Percentiles rank a stretch among this genome's conserved stretches.
phyloP scores from a whole-genome alignment of 2,797 vertebrate species.

The Botia almorhae region DNA sequence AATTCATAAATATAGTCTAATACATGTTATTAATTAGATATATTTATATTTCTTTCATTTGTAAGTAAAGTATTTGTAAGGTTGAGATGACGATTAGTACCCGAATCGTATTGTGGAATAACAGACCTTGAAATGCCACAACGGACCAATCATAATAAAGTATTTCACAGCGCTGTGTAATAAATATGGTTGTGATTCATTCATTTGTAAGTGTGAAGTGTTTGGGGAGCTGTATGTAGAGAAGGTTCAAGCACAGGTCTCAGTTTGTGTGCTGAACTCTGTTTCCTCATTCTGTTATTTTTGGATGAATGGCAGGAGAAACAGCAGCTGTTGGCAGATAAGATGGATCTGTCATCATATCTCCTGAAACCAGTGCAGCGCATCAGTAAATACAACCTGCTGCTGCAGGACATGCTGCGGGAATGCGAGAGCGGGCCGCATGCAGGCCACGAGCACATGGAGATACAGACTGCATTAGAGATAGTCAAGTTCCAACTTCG shows the following conservation, averaged over 20 bases:
- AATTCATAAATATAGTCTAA: no score
- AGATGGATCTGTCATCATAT: constrained; percentile 85
- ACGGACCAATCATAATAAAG: no score
- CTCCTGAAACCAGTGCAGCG: constrained; percentile 84
- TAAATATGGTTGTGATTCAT: no score
- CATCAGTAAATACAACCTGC: constrained; percentile 85
- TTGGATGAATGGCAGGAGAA: constrained; percentile 71
- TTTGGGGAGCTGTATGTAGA: no score
- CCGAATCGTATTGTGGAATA: no score
- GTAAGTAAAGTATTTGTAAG: no score
- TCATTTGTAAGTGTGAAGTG: no score
- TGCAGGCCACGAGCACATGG: constrained; percentile 68
- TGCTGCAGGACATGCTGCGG: constrained; percentile 78
- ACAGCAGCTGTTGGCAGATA: constrained; percentile 77
- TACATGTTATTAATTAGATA: no score
- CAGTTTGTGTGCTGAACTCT: not conserved
- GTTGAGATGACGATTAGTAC: no score
- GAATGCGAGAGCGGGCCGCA: constrained; percentile 66
- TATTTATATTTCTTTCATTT: no score
- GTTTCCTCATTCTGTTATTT: not conserved
- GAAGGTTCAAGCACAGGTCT: not conserved
- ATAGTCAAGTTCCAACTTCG: constrained; percentile 83
- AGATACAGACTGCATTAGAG: constrained; percentile 78
- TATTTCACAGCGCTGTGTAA: no score
- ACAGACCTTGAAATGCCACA: no score